These are phyloP conservation scores for Phorcus lineatus DNA, from an alignment of 2,888 invertebrate genomes.

Conservation along the genomic window DNA sequence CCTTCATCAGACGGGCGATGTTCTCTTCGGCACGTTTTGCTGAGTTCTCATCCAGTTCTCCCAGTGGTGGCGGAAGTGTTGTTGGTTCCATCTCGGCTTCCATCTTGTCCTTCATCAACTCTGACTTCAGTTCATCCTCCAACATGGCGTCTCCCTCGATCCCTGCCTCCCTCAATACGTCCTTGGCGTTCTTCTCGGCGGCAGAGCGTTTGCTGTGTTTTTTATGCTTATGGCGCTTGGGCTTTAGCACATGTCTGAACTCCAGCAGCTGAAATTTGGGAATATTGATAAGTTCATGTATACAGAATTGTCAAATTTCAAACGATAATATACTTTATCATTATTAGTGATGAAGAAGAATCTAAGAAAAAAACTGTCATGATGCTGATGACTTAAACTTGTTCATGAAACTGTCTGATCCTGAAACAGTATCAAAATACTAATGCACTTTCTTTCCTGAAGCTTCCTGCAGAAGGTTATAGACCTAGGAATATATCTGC, in stretches of 20 bases:
- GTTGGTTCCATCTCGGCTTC: constrained; percentile 28
- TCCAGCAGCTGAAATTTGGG: constrained; percentile 52
- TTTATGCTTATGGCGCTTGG: constrained; percentile 31
- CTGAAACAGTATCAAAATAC: no score
- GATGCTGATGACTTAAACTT: no score
- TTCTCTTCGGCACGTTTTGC: constrained; percentile 26
- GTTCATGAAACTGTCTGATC: no score
- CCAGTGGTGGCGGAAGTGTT: background rate
- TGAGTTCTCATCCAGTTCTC: constrained; percentile 29
- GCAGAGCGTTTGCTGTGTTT: constrained; percentile 2
- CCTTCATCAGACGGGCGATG: constrained; percentile 29
- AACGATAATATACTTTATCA: no score
- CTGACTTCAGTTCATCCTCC: constrained; percentile 37
- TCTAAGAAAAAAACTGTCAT: no score
- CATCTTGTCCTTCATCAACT: constrained; percentile 17
- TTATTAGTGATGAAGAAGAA: no score
- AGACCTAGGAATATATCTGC: no score
- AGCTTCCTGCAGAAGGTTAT: no score
- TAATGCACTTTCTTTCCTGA: no score
- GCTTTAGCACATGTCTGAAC: constrained; percentile 57
- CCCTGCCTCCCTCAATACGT: constrained; percentile 56
- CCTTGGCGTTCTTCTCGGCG: constrained; percentile 37
- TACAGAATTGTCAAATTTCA: no score
- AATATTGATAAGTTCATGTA: background rate
- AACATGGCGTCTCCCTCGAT: constrained; percentile 47